Evolutionary conservation across 1,140 invertebrate genomes (phyloP), one percentile per base, ranked within the genome.

Genomic region (Calephelis virginiensis): DNA sequence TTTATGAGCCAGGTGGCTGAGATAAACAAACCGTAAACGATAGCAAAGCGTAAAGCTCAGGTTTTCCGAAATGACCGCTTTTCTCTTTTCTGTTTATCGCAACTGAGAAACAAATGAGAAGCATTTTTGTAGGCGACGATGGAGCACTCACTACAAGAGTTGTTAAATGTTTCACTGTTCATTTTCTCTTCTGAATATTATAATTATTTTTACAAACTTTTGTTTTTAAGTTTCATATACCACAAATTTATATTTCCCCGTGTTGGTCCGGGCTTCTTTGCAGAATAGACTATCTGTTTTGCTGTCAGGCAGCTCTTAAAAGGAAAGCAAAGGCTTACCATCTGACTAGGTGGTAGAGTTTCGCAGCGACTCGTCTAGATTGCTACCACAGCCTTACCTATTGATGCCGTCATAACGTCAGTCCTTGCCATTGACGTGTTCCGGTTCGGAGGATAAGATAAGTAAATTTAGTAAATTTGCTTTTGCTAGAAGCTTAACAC

Each of bases 21-120:
- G 85, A 89, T 89, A 86, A 90, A 89, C 81, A 85, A 86, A 85
- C 84, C 83, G 74, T 83, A 82, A 81, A 78, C 81, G 77, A 82
- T 78, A 80, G 77, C 83, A 78, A 80, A 81, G 78, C 73, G 82
- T 80, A 83, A 86, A 86, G 77, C 80, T 79, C 77, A 80, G 76
- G 77, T 79, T 82, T 73, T 77, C 69, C 74, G 75, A 81, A 88
- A 82, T 82, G 75, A 77, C 72, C 74, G 72, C 79, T 81, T 83
- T 77, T 74, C 74, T 78, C 77, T 78, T 81, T 81, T 68, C 67
- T 56, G 72, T 79, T 77, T 74, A 72, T 73, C 68, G 73, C 71
- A 63, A 71, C 69, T 72, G 70, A 64, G 70, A 73, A 73, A 76
- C 64, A 74, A 75, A 79, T 79, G 65, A 66, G 68, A 70, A 67